Conservation (phyloP, 2,113 vertebrate genomes). For the Glaucidium brasilianum region DNA sequence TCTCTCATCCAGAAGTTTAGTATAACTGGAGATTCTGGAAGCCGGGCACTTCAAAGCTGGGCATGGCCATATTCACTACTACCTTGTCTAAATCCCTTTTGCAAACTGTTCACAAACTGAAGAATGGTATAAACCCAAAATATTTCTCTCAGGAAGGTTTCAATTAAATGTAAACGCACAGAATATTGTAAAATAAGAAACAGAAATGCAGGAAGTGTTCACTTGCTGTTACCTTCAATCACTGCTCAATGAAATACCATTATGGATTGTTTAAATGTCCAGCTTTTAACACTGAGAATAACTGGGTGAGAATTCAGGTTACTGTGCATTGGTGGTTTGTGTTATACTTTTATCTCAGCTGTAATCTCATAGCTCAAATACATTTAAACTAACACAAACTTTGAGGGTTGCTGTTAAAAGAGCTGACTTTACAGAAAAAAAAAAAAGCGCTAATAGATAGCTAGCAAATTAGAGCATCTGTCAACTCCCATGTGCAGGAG, state of each 20-base stretch:
- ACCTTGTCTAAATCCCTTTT: not conserved
- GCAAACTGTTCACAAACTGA: not conserved
- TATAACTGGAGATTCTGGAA: not conserved
- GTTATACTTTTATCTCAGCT: not conserved
- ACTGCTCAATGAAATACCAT: not conserved
- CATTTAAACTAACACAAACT: not conserved
- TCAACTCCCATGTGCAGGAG: not conserved
- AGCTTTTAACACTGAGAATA: not conserved
- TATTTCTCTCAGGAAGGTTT: not conserved
- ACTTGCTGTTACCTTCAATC: not conserved
- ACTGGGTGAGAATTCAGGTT: not conserved
- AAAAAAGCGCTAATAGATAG: not conserved
- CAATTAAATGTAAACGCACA: not conserved
- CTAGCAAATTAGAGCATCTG: not conserved
- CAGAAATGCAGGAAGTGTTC: not conserved
- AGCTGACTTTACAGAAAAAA: not conserved
- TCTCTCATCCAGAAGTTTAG: not conserved
- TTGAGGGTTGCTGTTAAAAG: not conserved
- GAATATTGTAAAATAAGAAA: not conserved
- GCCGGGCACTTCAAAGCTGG: not conserved
- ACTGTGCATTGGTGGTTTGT: not conserved
- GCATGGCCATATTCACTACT: not conserved
- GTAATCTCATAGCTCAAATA: not conserved
- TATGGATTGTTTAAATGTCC: not conserved
- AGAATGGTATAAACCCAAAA: not conserved